Conservation (phyloP, 2,113 vertebrate genomes). For the Nanorana parkeri region DNA sequence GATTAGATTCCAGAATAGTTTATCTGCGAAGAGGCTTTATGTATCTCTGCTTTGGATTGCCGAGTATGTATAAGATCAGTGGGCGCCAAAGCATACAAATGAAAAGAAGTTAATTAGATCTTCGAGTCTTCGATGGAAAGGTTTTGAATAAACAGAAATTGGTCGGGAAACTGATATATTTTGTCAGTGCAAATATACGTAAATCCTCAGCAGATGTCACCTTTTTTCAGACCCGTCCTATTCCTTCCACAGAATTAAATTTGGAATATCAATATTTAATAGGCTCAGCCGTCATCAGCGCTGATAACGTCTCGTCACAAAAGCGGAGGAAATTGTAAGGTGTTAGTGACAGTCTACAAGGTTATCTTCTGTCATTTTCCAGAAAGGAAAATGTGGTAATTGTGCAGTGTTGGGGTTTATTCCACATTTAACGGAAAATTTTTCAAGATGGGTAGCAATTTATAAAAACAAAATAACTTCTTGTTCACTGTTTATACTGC, state of each 20-base stretch:
- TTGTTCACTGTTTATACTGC: too few relatives aligned
- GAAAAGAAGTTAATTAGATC: constrained; percentile 14
- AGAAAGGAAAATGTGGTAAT: neutral
- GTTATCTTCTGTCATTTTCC: neutral
- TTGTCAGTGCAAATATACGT: constrained; percentile 18
- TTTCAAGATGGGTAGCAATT: neutral
- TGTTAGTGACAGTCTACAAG: neutral
- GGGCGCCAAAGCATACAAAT: neutral
- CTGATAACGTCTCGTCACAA: constrained; percentile 13
- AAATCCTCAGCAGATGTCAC: constrained; percentile 42
- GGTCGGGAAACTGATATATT: neutral
- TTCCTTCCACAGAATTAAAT: constrained; percentile 38
- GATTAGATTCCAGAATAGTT: constrained; percentile 10
- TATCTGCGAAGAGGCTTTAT: neutral
- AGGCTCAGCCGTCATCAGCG: constrained; percentile 11
- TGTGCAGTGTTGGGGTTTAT: neutral
- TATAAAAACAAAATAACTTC: neutral
- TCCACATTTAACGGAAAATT: neutral
- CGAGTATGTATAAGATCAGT: neutral
- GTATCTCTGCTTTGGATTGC: neutral
- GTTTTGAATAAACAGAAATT: constrained; percentile 24
- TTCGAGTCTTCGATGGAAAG: constrained; percentile 11
- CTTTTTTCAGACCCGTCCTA: constrained; percentile 1
- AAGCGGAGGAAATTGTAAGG: neutral
- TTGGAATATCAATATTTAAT: constrained; percentile 45